A percentile compares a stretch with the other conserved stretches of the same genome.
Evolutionary conservation across 2,113 vertebrate genomes (phyloP).

Genomic region (Xyliphius kryptos): DNA sequence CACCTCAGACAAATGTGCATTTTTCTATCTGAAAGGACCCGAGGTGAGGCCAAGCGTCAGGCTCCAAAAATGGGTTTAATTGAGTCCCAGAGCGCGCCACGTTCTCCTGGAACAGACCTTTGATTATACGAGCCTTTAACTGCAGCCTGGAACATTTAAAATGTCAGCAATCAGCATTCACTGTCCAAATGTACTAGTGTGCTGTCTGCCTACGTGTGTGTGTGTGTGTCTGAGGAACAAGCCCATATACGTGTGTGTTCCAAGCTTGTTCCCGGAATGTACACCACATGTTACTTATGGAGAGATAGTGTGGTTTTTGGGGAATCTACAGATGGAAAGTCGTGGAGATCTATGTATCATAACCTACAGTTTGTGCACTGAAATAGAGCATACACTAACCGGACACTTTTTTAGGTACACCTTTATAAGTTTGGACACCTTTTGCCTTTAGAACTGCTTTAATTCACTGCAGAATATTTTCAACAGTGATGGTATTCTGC

Average conservation of each 20-base stretch:
- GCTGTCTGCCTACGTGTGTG: constrained; percentile 24
- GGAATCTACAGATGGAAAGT: too few species aligned
- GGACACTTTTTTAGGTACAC: too few species aligned
- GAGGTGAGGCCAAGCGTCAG: constrained; percentile 19
- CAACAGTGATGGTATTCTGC: too few species aligned
- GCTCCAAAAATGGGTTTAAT: constrained; percentile 63
- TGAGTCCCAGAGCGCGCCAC: constrained; percentile 59
- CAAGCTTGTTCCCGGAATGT: constrained; percentile 14
- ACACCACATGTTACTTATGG: not conserved
- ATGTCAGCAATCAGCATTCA: constrained; percentile 31
- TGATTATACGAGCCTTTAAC: constrained; percentile 26
- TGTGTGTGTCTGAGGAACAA: too few species aligned
- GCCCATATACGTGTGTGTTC: constrained; percentile 20
- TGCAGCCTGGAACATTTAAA: constrained; percentile 33
- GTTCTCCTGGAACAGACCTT: constrained; percentile 28
- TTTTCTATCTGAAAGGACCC: constrained; percentile 25
- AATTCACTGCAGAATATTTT: too few species aligned
- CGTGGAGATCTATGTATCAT: too few species aligned
- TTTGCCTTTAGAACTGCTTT: too few species aligned
- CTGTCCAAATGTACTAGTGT: constrained; percentile 16
- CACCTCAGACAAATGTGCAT: constrained; percentile 35
- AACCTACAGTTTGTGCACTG: too few species aligned
- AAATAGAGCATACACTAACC: too few species aligned
- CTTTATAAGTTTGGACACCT: too few species aligned
- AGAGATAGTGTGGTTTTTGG: not conserved